These are phyloP conservation scores for Lithodes maja DNA, from an alignment of 2,888 invertebrate genomes.

Conservation along the genomic window DNA sequence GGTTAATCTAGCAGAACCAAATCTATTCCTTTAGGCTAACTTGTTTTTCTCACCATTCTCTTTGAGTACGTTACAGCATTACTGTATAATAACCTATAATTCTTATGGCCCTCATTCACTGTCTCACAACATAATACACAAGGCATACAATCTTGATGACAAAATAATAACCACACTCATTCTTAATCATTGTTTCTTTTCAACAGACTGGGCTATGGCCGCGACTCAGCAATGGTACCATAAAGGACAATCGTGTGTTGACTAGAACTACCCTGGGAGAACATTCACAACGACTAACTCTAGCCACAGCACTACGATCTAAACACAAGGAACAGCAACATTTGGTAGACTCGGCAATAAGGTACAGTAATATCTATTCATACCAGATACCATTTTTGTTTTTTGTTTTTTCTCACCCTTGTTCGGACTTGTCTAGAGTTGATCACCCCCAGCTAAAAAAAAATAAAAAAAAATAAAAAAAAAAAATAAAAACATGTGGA, in stretches of 20 bases:
- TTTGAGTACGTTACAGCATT: too few species aligned
- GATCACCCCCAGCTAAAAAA: too few species aligned
- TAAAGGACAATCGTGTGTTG: slow-evolving; percentile 23
- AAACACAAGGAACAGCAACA: slow-evolving; percentile 62
- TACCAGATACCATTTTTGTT: not conserved
- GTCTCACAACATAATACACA: not conserved
- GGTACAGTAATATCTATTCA: slow-evolving; percentile 13
- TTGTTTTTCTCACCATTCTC: too few species aligned
- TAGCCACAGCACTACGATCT: slow-evolving; percentile 58
- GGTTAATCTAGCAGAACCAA: too few species aligned
- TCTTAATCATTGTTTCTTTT: not conserved
- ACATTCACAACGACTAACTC: slow-evolving; percentile 55
- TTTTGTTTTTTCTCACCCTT: not conserved
- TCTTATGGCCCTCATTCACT: too few species aligned
- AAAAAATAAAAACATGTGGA: too few species aligned
- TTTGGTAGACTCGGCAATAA: slow-evolving; percentile 63
- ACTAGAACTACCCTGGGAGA: slow-evolving; percentile 50
- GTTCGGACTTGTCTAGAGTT: too few species aligned
- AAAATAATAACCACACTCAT: not conserved
- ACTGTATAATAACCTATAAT: too few species aligned
- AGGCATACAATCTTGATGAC: not conserved
- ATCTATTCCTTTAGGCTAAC: too few species aligned
- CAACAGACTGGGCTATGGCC: slow-evolving; percentile 67
- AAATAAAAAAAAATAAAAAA: too few species aligned
- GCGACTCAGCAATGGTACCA: slow-evolving; percentile 50